These are phyloP conservation scores for Ormyrus thymus DNA, from an alignment of 2,888 invertebrate genomes.

Conservation along the genomic window DNA sequence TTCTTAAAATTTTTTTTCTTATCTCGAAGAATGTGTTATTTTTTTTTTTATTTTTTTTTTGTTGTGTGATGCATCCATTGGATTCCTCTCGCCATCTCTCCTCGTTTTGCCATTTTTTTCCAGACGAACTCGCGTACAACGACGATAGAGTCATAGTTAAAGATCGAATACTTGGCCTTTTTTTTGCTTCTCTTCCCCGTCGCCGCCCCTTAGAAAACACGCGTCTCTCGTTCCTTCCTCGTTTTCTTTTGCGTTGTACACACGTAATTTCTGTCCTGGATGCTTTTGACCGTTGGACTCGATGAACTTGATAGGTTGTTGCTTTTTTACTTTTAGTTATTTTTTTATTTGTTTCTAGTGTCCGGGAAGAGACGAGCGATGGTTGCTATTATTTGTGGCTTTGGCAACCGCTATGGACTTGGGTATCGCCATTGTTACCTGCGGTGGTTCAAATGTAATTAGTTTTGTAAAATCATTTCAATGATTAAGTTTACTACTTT, in stretches of 20 bases:
- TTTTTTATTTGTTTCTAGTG: slow-evolving; percentile 27
- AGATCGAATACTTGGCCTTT: background rate
- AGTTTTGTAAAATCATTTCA: background rate
- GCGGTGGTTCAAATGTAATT: slow-evolving; percentile 43
- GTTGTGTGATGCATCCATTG: slow-evolving; percentile 23
- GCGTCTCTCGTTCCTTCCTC: background rate
- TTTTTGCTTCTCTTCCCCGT: background rate
- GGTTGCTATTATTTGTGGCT: slow-evolving; percentile 62
- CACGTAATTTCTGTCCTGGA: slow-evolving; percentile 9
- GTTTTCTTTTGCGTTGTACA: background rate
- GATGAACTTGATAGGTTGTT: slow-evolving; percentile 39
- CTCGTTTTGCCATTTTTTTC: slow-evolving; percentile 14
- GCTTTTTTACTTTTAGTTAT: slow-evolving; percentile 1
- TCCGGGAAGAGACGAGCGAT: slow-evolving; percentile 68
- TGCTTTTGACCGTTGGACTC: slow-evolving; percentile 38
- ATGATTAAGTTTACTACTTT: too few relatives aligned
- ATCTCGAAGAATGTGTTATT: slow-evolving; percentile 27
- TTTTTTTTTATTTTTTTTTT: too few relatives aligned
- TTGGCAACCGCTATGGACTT: slow-evolving; percentile 65
- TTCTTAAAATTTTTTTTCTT: slow-evolving; percentile 40
- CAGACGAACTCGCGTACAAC: slow-evolving; percentile 9
- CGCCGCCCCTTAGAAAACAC: background rate
- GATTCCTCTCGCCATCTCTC: slow-evolving; percentile 22
- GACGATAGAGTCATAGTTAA: background rate
- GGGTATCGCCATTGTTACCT: slow-evolving; percentile 69